Base-by-base conservation (phyloP, 2,888 invertebrate genomes). In the Drosophila cyrtoloma region DNA sequence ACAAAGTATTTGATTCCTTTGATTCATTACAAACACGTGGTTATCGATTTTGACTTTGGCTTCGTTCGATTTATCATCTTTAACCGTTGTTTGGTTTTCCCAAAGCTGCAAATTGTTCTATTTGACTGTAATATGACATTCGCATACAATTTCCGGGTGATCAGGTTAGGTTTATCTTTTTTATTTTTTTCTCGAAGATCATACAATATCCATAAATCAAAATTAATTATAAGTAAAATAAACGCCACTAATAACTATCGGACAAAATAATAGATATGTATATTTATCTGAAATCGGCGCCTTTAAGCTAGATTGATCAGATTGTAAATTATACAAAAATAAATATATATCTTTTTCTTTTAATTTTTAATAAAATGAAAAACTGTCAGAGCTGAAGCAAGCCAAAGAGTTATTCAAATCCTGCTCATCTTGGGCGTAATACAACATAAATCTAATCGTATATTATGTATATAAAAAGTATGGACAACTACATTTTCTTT, bases 11-110 rank as follows among this genome's bases (percentile, higher is more conserved):
- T 59, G 66, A 67, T 67, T 76, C 71, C 39, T 58, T 71, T 86
- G 90, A 86, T 86, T 85, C 69, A 86, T 86, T 80, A 60, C 63
- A 66, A 47, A 47, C 90, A 80, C 82, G 80, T 87, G 85, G 73
- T 35, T 26, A 28, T 74, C 65, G 53, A 35, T 42, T 80, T 84
- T 81, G 73, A 19, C 39, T 42, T 69, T 57, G 55, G 30, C 56
- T 66, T 60, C 61, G 70, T 62, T 60, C 77, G 81, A 71, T 81
- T 74, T 83, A 74, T 71, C 74, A 71, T 74, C 69, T 55, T 74
- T 77, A 73, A 84, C 84, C 72, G 75, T 75, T 67, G 19, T 33
- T 55, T 26, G 77, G 26, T 84, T 78, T 85, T 56, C 68, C 86
- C 83, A 52, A 75, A 86, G 72, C 71, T 78, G 60, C 82, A 85